phyloP scores from a whole-genome alignment of 2,888 invertebrate genomes.

The Acrobeloides nanus region DNA sequence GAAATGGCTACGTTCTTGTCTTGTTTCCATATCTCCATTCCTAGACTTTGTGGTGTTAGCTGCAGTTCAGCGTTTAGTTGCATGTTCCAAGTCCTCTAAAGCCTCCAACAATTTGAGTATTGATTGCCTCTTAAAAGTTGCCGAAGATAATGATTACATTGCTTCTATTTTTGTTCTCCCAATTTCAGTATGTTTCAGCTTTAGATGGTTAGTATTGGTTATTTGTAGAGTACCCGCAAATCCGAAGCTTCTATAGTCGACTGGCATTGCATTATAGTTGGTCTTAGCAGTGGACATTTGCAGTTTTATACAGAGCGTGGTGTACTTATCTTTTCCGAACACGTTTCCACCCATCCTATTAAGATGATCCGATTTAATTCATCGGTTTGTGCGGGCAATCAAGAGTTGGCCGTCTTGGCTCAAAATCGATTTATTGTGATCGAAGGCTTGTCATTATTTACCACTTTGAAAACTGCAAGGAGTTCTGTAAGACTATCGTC shows the following conservation, averaged over 20 bases:
- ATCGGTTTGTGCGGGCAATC: slow-evolving; percentile 30
- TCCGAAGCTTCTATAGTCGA: slow-evolving; percentile 21
- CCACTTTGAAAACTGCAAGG: slow-evolving; percentile 30
- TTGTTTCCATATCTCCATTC: slow-evolving; percentile 19
- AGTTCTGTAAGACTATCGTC: slow-evolving; percentile 15
- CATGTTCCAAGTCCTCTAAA: too few species aligned
- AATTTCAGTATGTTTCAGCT: slow-evolving; percentile 17
- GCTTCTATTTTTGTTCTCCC: slow-evolving; percentile 19
- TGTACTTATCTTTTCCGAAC: slow-evolving; percentile 34
- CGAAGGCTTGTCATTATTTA: slow-evolving; percentile 28
- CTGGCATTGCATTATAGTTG: slow-evolving; percentile 32
- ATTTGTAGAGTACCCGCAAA: slow-evolving; percentile 15
- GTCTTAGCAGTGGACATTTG: slow-evolving; percentile 17
- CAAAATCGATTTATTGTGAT: slow-evolving; percentile 22
- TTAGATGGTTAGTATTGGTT: background rate
- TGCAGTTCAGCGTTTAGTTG: slow-evolving; percentile 22
- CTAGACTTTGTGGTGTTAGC: slow-evolving; percentile 26
- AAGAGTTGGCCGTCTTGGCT: slow-evolving; percentile 23
- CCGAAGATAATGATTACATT: slow-evolving; percentile 17
- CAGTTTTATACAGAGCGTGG: slow-evolving; percentile 46
- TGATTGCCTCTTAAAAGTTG: background rate
- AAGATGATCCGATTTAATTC: slow-evolving; percentile 30
- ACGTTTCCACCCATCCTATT: slow-evolving; percentile 32
- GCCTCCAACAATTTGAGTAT: background rate
- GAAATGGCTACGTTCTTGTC: slow-evolving; percentile 19